These are phyloP conservation scores for Sebastes goodei DNA, from an alignment of 2,797 vertebrate species.

Conservation along the genomic window DNA sequence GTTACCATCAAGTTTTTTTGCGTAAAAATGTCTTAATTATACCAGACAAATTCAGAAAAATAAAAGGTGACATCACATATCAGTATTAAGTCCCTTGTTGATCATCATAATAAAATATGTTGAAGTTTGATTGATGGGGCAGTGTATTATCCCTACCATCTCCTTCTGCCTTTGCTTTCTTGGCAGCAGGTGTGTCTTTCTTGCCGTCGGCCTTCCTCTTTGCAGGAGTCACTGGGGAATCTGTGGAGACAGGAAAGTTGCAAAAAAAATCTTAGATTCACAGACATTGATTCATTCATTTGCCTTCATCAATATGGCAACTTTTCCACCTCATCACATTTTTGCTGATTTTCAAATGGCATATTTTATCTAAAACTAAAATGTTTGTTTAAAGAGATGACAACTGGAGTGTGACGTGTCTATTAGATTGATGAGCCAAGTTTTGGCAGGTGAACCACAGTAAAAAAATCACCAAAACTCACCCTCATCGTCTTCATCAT, in stretches of 20 bases:
- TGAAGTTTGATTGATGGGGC: neutral
- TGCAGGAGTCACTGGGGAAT: constrained; percentile 81
- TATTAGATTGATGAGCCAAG: neutral
- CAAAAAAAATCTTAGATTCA: neutral
- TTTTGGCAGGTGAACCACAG: neutral
- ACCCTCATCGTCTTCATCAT: constrained; percentile 54
- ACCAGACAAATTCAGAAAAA: constrained; percentile 34
- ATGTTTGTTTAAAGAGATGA: too few relatives aligned
- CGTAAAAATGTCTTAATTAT: rapidly evolving
- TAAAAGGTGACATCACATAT: constrained; percentile 72
- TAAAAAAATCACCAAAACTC: constrained; percentile 25
- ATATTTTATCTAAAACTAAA: too few relatives aligned
- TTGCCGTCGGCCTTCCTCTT: constrained; percentile 91
- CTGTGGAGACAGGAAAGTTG: constrained; percentile 52
- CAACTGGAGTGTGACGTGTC: too few relatives aligned
- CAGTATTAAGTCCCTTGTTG: constrained; percentile 89
- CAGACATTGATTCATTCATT: neutral
- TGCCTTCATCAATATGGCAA: neutral
- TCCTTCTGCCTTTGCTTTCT: constrained; percentile 89
- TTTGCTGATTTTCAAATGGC: too few relatives aligned
- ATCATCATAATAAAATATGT: constrained; percentile 75
- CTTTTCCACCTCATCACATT: neutral
- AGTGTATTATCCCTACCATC: constrained; percentile 76
- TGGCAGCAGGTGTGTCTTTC: constrained; percentile 88
- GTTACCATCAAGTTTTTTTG: neutral